Base-by-base conservation (phyloP, 2,113 vertebrate species). In the Sinocyclocheilus anshuiensis region DNA sequence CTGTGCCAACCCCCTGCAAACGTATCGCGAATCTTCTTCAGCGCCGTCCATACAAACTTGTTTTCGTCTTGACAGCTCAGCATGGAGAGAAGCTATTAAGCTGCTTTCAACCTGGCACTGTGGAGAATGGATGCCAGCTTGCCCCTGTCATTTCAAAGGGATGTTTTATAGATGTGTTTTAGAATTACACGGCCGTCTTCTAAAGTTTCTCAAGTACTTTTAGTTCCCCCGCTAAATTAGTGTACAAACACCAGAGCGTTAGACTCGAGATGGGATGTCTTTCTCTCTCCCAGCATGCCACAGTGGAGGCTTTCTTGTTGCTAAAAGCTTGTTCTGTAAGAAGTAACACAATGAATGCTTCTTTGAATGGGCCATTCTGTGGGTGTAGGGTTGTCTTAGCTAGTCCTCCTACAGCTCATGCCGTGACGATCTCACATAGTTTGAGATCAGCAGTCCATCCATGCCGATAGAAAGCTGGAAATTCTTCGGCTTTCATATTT, bases 131-230 rank as follows among this genome's bases (percentile, higher is more conserved):
- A 29, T 81, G 77, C 84, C 84, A 77, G 76, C 42, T 69, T 86
- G 78, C 16, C 29, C 67, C 69, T 86, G 77, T 81, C 33, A 59
- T 74, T 81, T 86, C 84, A 86, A 86, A 81, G 69, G 36, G 29
- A 74, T 45, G 67, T n/a, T 81, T 81, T 48, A 83, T 83, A 50
- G 33, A 72, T 83, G 67, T 83, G 81, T 57, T 83, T 74, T 83
- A 10, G 45, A 74, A 18, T 50, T 29, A 26, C 75, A 53, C 8
- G 3, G 53, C 77, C 6, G 26, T 7, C 22, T 55, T 83, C 45
- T 71, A 83, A 72, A n/a, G 81, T 83, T 72, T 57, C 67, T 50
- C 22, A 29, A 82, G 78, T 50, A 45, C 63, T 82, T 83, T 55
- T 74, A 55, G 48, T 74, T 83, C 29, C 81, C 9, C 48, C 0